A percentile compares a stretch with the other conserved stretches of the same genome.
These are phyloP conservation scores for Falco concolor DNA, from an alignment of 2,797 vertebrate species.

Conservation along the genomic window DNA sequence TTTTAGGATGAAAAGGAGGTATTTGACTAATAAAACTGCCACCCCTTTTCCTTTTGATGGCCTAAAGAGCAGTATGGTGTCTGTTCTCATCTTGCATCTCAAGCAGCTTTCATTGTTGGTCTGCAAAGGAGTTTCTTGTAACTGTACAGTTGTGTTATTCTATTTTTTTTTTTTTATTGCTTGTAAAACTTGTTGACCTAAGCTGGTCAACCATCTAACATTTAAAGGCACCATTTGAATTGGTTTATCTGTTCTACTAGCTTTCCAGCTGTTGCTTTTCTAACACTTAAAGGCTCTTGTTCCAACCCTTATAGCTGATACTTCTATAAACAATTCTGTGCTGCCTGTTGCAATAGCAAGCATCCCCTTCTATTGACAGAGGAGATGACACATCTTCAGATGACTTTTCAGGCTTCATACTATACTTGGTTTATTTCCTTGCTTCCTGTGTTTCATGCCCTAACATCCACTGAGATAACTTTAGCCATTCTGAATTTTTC, in stretches of 20 bases:
- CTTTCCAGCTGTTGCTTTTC: not conserved
- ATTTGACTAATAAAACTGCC: conserved; percentile 27
- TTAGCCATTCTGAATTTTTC: not conserved
- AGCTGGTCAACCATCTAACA: not conserved
- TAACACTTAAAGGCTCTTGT: not conserved
- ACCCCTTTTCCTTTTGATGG: not conserved
- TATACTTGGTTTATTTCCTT: not conserved
- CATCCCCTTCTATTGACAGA: not conserved
- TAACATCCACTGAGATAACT: not conserved
- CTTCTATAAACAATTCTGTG: not conserved
- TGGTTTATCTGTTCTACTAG: not conserved
- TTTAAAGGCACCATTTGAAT: not conserved
- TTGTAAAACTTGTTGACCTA: not conserved
- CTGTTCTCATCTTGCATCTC: not conserved
- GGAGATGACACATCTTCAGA: not conserved
- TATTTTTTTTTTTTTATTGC: not conserved
- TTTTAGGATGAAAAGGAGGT: conserved; percentile 31
- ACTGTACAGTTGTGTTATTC: not conserved
- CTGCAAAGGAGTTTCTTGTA: not conserved
- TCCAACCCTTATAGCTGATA: not conserved
- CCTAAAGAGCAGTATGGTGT: not conserved
- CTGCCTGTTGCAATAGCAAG: not conserved
- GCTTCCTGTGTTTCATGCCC: not conserved
- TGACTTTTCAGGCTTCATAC: not conserved
- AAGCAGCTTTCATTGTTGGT: not conserved